These are phyloP conservation scores for Helicoverpa armigera DNA, from an alignment of 1,140 invertebrate species.

Conservation along the genomic window DNA sequence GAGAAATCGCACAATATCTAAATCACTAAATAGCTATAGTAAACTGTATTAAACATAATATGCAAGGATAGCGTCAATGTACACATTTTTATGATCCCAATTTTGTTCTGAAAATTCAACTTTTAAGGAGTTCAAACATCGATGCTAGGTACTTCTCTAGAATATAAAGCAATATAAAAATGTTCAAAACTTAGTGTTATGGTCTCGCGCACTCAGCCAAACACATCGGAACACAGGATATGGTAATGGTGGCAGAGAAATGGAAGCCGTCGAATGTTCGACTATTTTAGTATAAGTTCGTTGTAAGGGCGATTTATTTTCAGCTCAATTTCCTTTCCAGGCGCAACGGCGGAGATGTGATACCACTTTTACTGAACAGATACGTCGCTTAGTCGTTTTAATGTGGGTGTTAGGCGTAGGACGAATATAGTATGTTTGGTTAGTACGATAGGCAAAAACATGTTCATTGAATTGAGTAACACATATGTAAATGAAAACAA, in stretches of 20 bases:
- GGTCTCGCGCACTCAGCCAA: conserved; percentile 65
- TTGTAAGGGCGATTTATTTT: conserved; percentile 84
- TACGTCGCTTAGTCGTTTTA: conserved; percentile 60
- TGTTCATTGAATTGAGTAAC: conserved; percentile 53
- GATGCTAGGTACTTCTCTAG: neutral
- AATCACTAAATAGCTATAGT: neutral
- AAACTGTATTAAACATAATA: too few species aligned
- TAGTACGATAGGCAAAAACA: conserved; percentile 30
- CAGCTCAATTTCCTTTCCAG: conserved; percentile 81
- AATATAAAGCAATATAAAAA: conserved; percentile 21
- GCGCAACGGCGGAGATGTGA: conserved; percentile 59
- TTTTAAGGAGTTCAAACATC: neutral
- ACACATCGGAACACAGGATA: conserved; percentile 79
- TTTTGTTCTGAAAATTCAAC: neutral
- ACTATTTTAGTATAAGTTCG: conserved; percentile 82
- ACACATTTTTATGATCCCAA: too few species aligned
- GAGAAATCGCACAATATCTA: conserved; percentile 5
- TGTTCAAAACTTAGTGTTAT: conserved; percentile 58
- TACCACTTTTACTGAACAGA: conserved; percentile 55
- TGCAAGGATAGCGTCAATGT: too few species aligned
- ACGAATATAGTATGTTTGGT: conserved; percentile 8
- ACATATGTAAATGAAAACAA: conserved; percentile 34
- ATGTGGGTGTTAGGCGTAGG: conserved; percentile 56
- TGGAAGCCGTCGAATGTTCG: conserved; percentile 74
- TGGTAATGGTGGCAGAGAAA: conserved; percentile 83